phyloP scores from a whole-genome alignment of 2,113 vertebrate species.

The Amblyopsis rosae region DNA sequence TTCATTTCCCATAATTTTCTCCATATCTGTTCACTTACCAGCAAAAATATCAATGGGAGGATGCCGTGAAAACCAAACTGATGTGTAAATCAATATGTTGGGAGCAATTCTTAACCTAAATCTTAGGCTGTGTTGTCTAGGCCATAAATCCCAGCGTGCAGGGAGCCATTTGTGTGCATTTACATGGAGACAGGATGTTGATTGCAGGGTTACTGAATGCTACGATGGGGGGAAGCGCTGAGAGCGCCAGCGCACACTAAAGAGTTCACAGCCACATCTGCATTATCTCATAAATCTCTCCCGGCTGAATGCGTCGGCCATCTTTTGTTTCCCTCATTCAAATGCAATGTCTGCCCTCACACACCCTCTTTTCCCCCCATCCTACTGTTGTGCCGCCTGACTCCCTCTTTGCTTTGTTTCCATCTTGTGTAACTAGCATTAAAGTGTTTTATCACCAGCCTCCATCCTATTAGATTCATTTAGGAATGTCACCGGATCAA shows the following conservation, averaged over 20 bases:
- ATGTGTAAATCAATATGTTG: slow-evolving; percentile 78
- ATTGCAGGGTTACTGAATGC: slow-evolving; percentile 68
- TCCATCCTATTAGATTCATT: slow-evolving; percentile 60
- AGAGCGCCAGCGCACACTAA: slow-evolving; percentile 53
- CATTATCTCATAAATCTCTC: slow-evolving; percentile 69
- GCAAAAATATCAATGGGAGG: slow-evolving; percentile 74
- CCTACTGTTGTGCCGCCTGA: no score
- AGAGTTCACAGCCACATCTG: slow-evolving; percentile 49
- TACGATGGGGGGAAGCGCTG: slow-evolving; percentile 42
- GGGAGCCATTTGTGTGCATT: slow-evolving; percentile 73
- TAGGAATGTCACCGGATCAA: slow-evolving; percentile 56
- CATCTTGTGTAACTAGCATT: slow-evolving; percentile 45
- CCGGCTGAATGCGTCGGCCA: slow-evolving; percentile 59
- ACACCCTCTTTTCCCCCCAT: slow-evolving; percentile 3
- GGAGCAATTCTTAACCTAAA: slow-evolving; percentile 73
- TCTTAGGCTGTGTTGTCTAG: slow-evolving; percentile 62
- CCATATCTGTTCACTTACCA: slow-evolving; percentile 59
- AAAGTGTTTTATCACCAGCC: slow-evolving; percentile 66
- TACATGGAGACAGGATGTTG: slow-evolving; percentile 74
- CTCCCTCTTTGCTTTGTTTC: background rate
- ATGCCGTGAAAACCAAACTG: slow-evolving; percentile 52
- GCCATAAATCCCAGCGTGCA: slow-evolving; percentile 53
- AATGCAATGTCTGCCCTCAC: slow-evolving; percentile 24
- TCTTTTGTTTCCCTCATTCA: slow-evolving; percentile 56
- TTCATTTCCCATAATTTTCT: slow-evolving; percentile 67